Conservation (phyloP, 2,113 vertebrate species). For the Tupaia tana region DNA sequence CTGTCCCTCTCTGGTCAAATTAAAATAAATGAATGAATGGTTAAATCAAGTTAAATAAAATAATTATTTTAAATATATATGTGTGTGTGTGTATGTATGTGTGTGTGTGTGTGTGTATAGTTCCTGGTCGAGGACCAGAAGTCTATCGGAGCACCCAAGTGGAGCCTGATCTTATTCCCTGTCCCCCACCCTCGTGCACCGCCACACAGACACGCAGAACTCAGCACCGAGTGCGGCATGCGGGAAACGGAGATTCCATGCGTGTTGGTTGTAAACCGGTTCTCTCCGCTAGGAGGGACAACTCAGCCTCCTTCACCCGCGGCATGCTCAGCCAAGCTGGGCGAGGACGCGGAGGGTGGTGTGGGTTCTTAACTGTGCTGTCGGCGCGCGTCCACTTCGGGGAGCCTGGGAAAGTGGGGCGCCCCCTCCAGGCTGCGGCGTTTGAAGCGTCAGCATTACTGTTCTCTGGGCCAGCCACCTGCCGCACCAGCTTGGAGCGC, state of each 20-base stretch:
- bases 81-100: too few relatives aligned
- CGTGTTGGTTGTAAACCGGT: not conserved
- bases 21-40: too few relatives aligned
- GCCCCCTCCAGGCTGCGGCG: not conserved
- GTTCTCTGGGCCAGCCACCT: fast-evolving
- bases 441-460: not conserved
- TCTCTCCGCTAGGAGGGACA: not conserved
- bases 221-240: not conserved
- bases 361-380: too few relatives aligned
- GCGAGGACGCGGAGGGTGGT: not conserved
- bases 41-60: too few relatives aligned
- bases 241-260: not conserved
- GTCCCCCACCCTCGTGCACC: too few relatives aligned
- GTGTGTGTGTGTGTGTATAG: too few relatives aligned
- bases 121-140: not conserved
- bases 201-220: not conserved
- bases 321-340: not conserved
- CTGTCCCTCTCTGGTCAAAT: too few relatives aligned
- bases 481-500: not conserved
- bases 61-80: too few relatives aligned
- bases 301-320: too few relatives aligned
- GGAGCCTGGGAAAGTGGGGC: too few relatives aligned
- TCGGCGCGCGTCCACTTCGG: not conserved
- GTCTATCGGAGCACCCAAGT: not conserved
- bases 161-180: not conserved